Evolutionary conservation across 2,113 vertebrate species (phyloP).

Genomic region (Lonchura striata): DNA sequence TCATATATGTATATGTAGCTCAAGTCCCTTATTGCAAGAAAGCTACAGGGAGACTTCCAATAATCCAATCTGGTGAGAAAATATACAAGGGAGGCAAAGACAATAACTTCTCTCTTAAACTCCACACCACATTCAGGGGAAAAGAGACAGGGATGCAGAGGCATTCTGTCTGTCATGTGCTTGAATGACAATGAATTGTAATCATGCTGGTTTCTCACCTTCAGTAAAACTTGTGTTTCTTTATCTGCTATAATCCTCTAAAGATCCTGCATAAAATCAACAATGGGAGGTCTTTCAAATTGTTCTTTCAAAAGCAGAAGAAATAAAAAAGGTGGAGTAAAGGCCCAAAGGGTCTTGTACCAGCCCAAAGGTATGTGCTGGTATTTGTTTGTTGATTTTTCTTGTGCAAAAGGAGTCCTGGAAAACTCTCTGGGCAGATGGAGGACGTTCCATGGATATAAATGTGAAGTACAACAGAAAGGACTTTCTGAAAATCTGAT

Average conservation of each 20-base stretch:
- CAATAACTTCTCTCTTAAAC: not conserved
- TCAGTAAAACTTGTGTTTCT: not conserved
- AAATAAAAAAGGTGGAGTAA: not conserved
- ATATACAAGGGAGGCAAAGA: not conserved
- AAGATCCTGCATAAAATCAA: not conserved
- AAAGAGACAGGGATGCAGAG: not conserved
- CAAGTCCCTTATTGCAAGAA: not conserved
- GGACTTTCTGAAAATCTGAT: not conserved
- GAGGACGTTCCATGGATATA: not conserved
- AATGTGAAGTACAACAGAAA: not conserved
- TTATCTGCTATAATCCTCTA: not conserved
- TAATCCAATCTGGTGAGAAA: not conserved
- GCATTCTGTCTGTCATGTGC: not conserved
- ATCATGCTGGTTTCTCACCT: not conserved
- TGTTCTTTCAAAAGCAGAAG: not conserved
- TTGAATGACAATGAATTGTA: not conserved
- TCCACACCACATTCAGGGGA: not conserved
- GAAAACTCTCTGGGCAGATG: not conserved
- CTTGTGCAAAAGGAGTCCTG: not conserved
- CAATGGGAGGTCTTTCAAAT: not conserved
- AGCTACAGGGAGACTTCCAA: not conserved
- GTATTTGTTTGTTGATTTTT: not conserved
- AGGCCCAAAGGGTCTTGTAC: not conserved
- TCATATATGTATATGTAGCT: not conserved
- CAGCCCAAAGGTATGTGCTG: not conserved